Evolutionary conservation across 2,113 vertebrate genomes (phyloP), one percentile per base, ranked within the genome.

Genomic region (Saguinus imperator): DNA sequence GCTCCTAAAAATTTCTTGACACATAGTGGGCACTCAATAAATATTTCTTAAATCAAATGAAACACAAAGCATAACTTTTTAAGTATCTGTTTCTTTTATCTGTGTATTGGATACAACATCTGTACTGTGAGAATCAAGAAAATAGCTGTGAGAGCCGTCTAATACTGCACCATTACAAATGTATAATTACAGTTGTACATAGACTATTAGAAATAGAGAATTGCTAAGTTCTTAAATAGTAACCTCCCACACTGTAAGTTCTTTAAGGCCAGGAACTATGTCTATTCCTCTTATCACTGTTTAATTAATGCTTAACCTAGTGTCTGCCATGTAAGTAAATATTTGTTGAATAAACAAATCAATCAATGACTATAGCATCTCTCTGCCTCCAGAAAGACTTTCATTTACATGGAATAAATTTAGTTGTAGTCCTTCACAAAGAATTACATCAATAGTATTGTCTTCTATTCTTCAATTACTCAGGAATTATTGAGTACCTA

Each of bases 401-500:
- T 16, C 25, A 73, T 72, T 23, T 70, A 72, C 50, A 66, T 58
- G 21, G 10, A 89, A 85, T 72, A 93, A 81, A 79, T 27, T 72
- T 50, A 82, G 2, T 11, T 91, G 10, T 35, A 64, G 13, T 43
- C 32, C 29, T 88, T 94, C 14, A 43, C 20, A 48, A 45, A 10
- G 48, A 68, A 87, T 88, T 32, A 40, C 8, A 57, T 61, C 14
- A 81, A 32, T 73, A 52, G 37, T 87, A 77, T n/a, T 85, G 35
- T 66, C 40, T 57, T 52, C 72, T 45, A 45, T 37, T 79, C 29
- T 66, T 76, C 32, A 64, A 70, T 85, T 87, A 77, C 32, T 80
- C 37, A 87, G 76, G 68, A 96, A 95, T 87, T 80, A 70, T 1
- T 87, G 79, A 94, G 35, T 50, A 86, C 45, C 45, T 84, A 52